A percentile compares a stretch with the other conserved stretches of the same genome.
phyloP scores from a whole-genome alignment of 2,888 invertebrate species.

The Panzeria rudis region DNA sequence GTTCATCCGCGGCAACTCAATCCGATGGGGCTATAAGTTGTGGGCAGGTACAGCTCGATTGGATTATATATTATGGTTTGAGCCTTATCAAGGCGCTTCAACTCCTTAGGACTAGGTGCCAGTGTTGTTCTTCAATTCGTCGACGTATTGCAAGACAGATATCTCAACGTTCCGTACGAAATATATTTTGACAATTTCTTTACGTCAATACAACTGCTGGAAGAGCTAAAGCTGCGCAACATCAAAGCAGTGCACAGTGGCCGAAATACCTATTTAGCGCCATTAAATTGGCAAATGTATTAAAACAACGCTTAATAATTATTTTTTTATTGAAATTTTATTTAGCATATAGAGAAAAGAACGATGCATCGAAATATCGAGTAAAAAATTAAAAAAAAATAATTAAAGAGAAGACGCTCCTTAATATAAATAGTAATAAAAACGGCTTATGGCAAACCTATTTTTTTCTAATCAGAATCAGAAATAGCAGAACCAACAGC shows the following conservation, averaged over 20 bases:
- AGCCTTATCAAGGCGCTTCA: background rate
- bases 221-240: too few species aligned
- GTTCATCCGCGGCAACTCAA: too few species aligned
- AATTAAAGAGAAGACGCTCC: background rate
- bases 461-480: background rate
- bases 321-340: background rate
- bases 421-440: slow-evolving; percentile 2
- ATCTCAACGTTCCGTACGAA: background rate
- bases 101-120: background rate
- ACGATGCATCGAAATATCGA: background rate
- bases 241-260: too few species aligned
- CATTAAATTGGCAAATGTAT: slow-evolving; percentile 1
- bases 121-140: too few species aligned
- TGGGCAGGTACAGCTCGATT: too few species aligned
- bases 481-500: too few species aligned
- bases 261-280: slow-evolving; percentile 3
- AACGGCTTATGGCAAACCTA: background rate
- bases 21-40: too few species aligned
- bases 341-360: slow-evolving; percentile 1
- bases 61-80: background rate
- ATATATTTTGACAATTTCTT: background rate
- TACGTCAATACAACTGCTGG: background rate
- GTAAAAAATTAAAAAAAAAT: background rate
- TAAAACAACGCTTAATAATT: background rate
- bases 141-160: too few species aligned